Percentiles rank a stretch among this genome's conserved stretches.
Conservation (phyloP, 2,113 vertebrate genomes). For the Hepsetus odoe region DNA sequence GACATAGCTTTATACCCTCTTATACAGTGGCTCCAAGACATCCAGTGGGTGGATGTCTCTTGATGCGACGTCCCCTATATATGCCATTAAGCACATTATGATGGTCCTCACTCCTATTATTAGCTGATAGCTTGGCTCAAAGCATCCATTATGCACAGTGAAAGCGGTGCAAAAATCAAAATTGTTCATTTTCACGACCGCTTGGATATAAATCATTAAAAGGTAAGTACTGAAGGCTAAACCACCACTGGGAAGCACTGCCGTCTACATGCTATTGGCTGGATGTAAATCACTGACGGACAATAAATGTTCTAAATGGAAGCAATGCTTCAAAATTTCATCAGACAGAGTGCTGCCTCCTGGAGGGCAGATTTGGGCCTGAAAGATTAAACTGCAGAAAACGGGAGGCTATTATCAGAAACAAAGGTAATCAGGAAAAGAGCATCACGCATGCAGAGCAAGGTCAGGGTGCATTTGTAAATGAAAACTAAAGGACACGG, state of each 20-base stretch:
- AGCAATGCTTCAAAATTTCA: slow-evolving; percentile 36
- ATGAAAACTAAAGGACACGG: slow-evolving; percentile 8
- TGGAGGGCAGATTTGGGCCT: slow-evolving; percentile 5
- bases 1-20: too few relatives aligned
- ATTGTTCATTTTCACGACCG: too few relatives aligned
- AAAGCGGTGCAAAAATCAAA: too few relatives aligned
- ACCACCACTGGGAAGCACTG: background rate
- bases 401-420: slow-evolving; percentile 42
- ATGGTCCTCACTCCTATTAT: too few relatives aligned
- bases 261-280: slow-evolving; percentile 10
- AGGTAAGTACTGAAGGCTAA: background rate
- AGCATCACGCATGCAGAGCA: slow-evolving; percentile 10
- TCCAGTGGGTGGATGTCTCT: too few relatives aligned
- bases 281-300: slow-evolving; percentile 24
- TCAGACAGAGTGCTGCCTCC: slow-evolving; percentile 41
- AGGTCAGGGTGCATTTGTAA: slow-evolving; percentile 38
- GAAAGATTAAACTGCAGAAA: slow-evolving; percentile 45
- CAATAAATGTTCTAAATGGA: slow-evolving; percentile 27
- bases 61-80: too few relatives aligned
- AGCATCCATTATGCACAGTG: too few relatives aligned
- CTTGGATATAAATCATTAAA: background rate
- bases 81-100: too few relatives aligned
- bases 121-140: too few relatives aligned
- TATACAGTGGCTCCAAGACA: too few relatives aligned
- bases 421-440: slow-evolving; percentile 32